Base-by-base conservation (phyloP, 1,140 invertebrate genomes). In the Coboldia fuscipes region DNA sequence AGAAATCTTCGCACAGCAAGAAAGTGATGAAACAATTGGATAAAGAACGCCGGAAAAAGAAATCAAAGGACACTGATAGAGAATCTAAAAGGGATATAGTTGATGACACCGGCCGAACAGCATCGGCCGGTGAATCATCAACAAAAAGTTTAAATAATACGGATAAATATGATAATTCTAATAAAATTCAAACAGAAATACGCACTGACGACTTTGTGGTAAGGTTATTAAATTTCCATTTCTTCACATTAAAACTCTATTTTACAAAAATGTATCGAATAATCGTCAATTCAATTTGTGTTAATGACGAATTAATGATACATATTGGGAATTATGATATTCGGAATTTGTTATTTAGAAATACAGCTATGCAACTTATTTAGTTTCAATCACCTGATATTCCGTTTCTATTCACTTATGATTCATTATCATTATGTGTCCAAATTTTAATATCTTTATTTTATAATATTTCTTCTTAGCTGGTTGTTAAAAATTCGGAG, bases 1-100 rank as follows among this genome's bases (percentile, higher is more conserved):
- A 88, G 55, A 93, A 93, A 58, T 92, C 88, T 8, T 84, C 78
- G 10, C 80, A 90, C 42, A 90, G 85, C 57, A 82, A 86, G 55
- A 75, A 81, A 55, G 67, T 93, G 33, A 76, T 80, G 56, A 83
- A 81, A 50, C 72, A 82, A 44, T 58, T 83, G 44, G 82, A 90
- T 51, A 82, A 78, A 55, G 81, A 86, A 47, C 55, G 60, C 39
- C 60, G 63, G 33, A 72, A 71, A 50, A 71, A 75, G 53, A 71
- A 70, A 55, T 66, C 66, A 48, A 67, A 71, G 56, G 54, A 48
- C 17, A 57, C 56, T 9, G 16, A 30, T 17, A 5, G 2, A 16
- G 9, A 13, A 16, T 14, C 8, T 4, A 4, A 9, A 17, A 15
- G 14, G 3, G 16, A 4, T 15, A 4, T 9, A 8, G 13, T 9